A percentile compares a stretch with the other conserved stretches of the same genome.
Conservation (phyloP, 1,140 invertebrate genomes). For the Brachionus paranguensis region DNA sequence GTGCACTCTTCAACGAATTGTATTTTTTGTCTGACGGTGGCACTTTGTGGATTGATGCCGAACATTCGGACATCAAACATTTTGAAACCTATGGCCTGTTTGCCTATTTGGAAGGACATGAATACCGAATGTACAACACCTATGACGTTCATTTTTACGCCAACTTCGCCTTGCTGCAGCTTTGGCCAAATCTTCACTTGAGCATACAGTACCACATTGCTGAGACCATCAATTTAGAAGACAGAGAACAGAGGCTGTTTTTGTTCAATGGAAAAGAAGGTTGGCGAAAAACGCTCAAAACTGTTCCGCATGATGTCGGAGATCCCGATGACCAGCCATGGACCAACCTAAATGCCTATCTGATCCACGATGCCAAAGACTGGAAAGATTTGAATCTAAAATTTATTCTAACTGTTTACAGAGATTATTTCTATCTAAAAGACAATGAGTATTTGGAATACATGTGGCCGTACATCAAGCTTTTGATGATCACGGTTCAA, state of each 20-base stretch:
- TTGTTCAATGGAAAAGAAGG: slow-evolving; percentile 62
- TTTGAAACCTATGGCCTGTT: slow-evolving; percentile 55
- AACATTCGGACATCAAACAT: slow-evolving; percentile 42
- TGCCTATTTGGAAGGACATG: slow-evolving; percentile 64
- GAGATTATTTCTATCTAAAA: slow-evolving; percentile 62
- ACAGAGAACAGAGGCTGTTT: slow-evolving; percentile 45
- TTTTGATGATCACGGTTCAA: slow-evolving; percentile 59
- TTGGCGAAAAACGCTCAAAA: slow-evolving; percentile 56
- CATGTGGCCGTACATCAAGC: slow-evolving; percentile 61
- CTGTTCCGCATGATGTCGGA: slow-evolving; percentile 82
- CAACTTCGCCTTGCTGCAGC: slow-evolving; percentile 74
- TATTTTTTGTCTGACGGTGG: slow-evolving; percentile 86
- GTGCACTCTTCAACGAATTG: slow-evolving; percentile 85
- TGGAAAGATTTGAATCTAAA: slow-evolving; percentile 90
- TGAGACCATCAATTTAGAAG: slow-evolving; percentile 43
- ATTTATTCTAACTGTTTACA: slow-evolving; percentile 72
- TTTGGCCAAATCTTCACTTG: slow-evolving; percentile 82
- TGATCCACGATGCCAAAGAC: slow-evolving; percentile 78
- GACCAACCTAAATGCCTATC: slow-evolving; percentile 74
- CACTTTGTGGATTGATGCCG: slow-evolving; percentile 65
- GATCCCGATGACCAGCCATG: slow-evolving; percentile 85
- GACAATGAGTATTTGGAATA: slow-evolving; percentile 59
- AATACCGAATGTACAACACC: slow-evolving; percentile 91
- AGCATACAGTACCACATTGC: slow-evolving; percentile 77
- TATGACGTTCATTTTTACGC: slow-evolving; percentile 95